Conservation (phyloP, 1,140 invertebrate species). For the Oscheius sp. region DNA sequence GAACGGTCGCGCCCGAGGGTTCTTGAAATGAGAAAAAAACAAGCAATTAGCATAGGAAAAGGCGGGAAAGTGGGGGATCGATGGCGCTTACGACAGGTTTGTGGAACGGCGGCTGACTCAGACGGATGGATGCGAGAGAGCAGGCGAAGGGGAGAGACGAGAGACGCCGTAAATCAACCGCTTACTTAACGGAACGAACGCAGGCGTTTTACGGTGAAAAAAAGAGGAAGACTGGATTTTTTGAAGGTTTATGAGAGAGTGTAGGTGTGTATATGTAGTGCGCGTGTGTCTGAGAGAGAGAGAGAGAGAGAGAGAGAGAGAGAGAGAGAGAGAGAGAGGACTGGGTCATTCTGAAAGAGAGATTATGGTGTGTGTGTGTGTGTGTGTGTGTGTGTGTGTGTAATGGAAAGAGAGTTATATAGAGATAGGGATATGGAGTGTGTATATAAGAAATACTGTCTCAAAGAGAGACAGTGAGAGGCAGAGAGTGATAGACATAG, state of each 20-base stretch:
- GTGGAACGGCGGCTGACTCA: background rate
- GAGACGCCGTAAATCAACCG: background rate
- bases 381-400: no score
- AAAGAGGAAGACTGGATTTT: background rate
- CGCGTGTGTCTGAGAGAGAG: background rate
- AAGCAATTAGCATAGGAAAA: background rate
- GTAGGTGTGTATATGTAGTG: background rate
- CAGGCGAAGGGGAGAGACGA: background rate
- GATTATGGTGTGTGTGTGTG: no score
- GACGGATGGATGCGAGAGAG: background rate
- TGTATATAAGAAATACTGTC: no score
- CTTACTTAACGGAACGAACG: background rate
- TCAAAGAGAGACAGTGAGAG: no score
- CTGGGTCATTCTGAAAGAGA: no score
- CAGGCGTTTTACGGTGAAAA: background rate
- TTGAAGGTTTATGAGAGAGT: no score
- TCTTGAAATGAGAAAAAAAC: no score
- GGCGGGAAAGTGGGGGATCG: background rate
- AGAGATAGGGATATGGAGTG: no score
- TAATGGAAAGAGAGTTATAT: no score
- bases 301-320: background rate
- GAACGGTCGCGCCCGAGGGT: no score
- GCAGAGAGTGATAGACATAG: no score
- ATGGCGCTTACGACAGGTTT: constrained; percentile 10
- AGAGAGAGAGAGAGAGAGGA: constrained; percentile 9